phyloP scores from a whole-genome alignment of 2,888 invertebrate species.

The Melipona bicolor region DNA sequence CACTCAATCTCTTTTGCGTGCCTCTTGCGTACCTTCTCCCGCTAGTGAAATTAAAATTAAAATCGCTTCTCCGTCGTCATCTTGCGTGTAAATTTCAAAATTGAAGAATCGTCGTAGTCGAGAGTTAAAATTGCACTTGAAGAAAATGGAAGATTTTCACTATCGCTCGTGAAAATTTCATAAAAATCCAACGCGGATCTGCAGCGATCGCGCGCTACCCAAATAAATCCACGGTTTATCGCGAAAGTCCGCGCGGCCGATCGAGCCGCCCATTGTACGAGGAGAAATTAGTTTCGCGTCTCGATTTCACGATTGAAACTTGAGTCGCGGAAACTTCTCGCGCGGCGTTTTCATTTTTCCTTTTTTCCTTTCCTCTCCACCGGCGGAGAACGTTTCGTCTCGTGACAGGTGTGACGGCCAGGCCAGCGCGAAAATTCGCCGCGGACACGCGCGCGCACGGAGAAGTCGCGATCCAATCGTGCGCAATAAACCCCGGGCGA shows the following conservation, averaged over 20 bases:
- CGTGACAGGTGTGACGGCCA: conserved; percentile 9
- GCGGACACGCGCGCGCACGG: background rate
- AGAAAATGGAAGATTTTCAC: rapidly evolving
- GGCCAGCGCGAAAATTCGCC: conserved; percentile 4
- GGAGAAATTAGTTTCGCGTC: background rate
- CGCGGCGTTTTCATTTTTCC: background rate
- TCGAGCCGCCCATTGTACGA: background rate
- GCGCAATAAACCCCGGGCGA: background rate
- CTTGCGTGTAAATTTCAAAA: background rate
- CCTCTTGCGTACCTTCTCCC: too few relatives aligned
- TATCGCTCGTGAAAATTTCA: background rate
- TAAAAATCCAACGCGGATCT: background rate
- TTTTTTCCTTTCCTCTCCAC: background rate
- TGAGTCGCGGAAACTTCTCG: background rate
- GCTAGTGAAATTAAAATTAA: too few relatives aligned
- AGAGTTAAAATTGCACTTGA: too few relatives aligned
- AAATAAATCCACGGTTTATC: background rate
- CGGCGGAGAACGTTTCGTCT: conserved; percentile 4
- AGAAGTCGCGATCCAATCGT: conserved; percentile 2
- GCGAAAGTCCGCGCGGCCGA: background rate
- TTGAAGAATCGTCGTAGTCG: too few relatives aligned
- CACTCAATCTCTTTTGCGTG: too few relatives aligned
- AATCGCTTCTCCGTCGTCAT: background rate
- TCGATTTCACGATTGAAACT: conserved; percentile 9
- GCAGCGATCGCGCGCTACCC: background rate